These are phyloP conservation scores for Propithecus deckenii DNA, from an alignment of 2,797 vertebrate species.

Conservation along the genomic window DNA sequence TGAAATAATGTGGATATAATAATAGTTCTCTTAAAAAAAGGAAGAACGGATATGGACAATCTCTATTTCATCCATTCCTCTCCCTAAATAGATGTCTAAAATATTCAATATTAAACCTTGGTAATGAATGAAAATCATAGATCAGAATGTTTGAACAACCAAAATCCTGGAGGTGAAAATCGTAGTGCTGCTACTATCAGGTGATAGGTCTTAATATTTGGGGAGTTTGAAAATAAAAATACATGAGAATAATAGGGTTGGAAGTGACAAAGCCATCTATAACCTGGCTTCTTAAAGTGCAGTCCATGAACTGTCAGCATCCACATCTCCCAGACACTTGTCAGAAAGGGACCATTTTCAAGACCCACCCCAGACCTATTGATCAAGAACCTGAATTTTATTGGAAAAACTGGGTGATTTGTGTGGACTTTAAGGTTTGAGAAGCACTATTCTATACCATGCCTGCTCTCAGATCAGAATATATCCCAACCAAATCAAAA, in stretches of 20 bases:
- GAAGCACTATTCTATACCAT: not conserved
- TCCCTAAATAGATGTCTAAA: not conserved
- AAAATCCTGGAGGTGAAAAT: not conserved
- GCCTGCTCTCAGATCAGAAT: not conserved
- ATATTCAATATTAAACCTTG: not conserved
- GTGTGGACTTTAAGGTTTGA: not conserved
- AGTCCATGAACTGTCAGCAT: fast-evolving
- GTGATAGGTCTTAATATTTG: not conserved
- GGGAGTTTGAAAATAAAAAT: not conserved
- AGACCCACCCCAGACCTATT: no score
- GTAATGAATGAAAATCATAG: not conserved
- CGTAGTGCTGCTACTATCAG: not conserved
- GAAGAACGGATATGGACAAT: not conserved
- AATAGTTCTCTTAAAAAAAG: not conserved
- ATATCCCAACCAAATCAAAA: not conserved
- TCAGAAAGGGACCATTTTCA: not conserved
- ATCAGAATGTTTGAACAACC: no score
- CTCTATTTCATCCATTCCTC: not conserved
- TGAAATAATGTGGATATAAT: not conserved
- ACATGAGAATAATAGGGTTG: not conserved
- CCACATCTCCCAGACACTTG: fast-evolving
- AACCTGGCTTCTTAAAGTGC: not conserved
- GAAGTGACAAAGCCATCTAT: not conserved
- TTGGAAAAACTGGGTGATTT: not conserved
- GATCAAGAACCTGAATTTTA: not conserved